phyloP scores from a whole-genome alignment of 1,140 invertebrate genomes.

The Aphelinus atriplicis region DNA sequence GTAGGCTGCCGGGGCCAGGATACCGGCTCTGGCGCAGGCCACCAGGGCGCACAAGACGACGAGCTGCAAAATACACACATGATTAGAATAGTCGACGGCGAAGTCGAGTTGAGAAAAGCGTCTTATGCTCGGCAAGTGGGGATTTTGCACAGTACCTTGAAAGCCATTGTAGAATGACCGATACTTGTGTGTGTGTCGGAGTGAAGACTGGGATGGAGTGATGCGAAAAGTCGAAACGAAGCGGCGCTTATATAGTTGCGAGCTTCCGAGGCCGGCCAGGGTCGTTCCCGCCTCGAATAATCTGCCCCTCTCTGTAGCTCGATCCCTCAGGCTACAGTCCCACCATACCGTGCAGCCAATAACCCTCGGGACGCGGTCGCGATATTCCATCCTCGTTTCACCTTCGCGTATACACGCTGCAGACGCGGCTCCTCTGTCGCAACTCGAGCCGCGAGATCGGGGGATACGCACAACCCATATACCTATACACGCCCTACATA shows the following conservation, averaged over 20 bases:
- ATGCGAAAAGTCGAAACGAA: constrained; percentile 11
- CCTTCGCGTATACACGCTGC: no score
- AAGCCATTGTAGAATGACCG: constrained; percentile 16
- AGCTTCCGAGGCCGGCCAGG: constrained; percentile 2
- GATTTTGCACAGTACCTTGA: constrained; percentile 19
- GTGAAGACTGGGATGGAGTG: constrained; percentile 18
- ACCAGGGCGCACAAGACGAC: constrained; percentile 62
- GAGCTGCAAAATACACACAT: constrained; percentile 56
- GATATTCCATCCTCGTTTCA: no score
- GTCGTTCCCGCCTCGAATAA: constrained; percentile 2
- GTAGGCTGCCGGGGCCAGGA: constrained; percentile 42
- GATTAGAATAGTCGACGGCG: not conserved
- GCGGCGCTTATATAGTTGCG: constrained; percentile 26
- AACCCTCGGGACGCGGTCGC: constrained; percentile 6
- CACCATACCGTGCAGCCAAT: not conserved
- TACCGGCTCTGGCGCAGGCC: constrained; percentile 60
- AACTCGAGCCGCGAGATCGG: no score
- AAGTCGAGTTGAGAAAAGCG: not conserved
- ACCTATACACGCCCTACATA: no score
- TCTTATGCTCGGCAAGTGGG: no score
- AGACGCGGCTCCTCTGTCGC: no score
- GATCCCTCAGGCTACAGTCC: constrained; percentile 22
- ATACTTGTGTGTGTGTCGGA: not conserved
- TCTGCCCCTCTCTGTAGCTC: not conserved
- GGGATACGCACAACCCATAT: no score